These are phyloP conservation scores for Nomada fucata DNA, from an alignment of 2,888 invertebrate genomes.

Conservation along the genomic window DNA sequence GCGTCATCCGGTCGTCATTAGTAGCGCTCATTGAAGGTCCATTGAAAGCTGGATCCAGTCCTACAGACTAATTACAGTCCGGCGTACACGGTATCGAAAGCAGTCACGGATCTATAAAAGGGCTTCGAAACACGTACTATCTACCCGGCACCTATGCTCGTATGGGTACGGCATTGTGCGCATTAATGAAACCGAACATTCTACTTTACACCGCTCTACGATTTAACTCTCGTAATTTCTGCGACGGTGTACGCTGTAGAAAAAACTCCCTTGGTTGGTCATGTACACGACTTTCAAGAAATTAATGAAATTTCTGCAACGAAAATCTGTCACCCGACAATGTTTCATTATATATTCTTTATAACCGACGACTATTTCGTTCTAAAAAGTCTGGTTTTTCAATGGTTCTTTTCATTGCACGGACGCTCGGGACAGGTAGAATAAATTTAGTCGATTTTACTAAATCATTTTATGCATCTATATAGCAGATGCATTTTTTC, in stretches of 20 bases:
- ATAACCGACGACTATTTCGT: too few relatives aligned
- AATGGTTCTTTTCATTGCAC: too few relatives aligned
- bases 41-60: conserved; percentile 59
- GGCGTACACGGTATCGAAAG: conserved; percentile 59
- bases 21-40: conserved; percentile 62
- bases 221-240: conserved; percentile 25
- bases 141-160: conserved; percentile 23
- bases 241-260: not conserved
- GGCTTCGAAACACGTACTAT: conserved; percentile 48
- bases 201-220: conserved; percentile 39
- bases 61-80: conserved; percentile 66
- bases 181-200: conserved; percentile 57
- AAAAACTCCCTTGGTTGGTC: not conserved
- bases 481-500: not conserved
- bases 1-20: conserved; percentile 65
- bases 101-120: conserved; percentile 62
- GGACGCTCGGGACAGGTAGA: too few relatives aligned
- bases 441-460: too few relatives aligned
- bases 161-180: conserved; percentile 44
- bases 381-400: too few relatives aligned
- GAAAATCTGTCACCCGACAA: too few relatives aligned
- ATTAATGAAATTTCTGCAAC: not conserved
- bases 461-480: too few relatives aligned
- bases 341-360: too few relatives aligned
- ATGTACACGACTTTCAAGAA: not conserved